phyloP scores from a whole-genome alignment of 2,888 invertebrate genomes.

The Pherbina coryleti region DNA sequence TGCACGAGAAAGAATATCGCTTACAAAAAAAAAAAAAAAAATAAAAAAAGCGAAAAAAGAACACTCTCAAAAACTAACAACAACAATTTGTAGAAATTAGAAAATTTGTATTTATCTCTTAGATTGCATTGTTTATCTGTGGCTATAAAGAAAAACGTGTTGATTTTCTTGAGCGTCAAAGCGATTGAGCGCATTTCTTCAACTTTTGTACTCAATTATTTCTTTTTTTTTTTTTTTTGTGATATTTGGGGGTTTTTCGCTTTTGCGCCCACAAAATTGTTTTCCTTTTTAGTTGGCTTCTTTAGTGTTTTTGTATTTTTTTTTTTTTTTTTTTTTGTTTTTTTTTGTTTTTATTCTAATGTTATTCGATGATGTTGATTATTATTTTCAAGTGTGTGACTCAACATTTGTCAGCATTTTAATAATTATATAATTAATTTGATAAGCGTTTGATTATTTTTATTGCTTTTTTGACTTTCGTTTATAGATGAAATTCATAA shows the following conservation, averaged over 20 bases:
- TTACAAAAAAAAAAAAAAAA: neutral
- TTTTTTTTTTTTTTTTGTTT: neutral
- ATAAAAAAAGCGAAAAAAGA: neutral
- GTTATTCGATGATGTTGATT: neutral
- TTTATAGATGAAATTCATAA: too few relatives aligned
- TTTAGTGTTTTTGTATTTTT: too few relatives aligned
- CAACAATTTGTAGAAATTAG: neutral
- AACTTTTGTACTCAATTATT: neutral
- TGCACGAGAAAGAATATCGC: neutral
- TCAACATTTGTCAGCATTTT: neutral
- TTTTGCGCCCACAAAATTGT: neutral
- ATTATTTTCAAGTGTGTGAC: neutral
- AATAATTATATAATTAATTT: neutral
- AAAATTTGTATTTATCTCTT: conserved; percentile 20
- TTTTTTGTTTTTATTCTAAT: neutral
- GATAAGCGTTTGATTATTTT: neutral
- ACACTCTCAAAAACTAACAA: neutral
- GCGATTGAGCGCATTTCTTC: too few relatives aligned
- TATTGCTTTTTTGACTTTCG: too few relatives aligned
- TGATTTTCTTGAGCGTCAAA: neutral
- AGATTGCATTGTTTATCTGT: conserved; percentile 21
- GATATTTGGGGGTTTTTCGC: neutral
- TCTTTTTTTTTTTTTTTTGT: too few relatives aligned
- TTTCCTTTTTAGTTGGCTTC: neutral
- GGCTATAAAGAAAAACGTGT: conserved; percentile 4